Percentiles rank a stretch among this genome's conserved stretches.
phyloP scores from a whole-genome alignment of 2,888 invertebrate genomes.

The Rutpela maculata region DNA sequence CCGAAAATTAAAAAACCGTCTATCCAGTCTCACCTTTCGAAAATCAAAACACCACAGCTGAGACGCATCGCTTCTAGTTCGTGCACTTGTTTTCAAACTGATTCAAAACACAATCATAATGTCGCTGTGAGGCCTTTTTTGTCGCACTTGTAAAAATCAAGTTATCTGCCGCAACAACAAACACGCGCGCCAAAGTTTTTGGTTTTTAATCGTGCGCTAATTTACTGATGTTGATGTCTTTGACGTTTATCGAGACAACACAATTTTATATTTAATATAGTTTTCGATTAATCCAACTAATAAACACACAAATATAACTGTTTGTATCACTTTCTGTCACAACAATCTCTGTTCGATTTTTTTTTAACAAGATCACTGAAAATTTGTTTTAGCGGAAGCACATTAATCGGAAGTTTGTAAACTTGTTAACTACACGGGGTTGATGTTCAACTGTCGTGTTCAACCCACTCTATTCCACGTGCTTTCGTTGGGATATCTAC shows the following conservation, averaged over 20 bases:
- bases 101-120: conserved; percentile 44
- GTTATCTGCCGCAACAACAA: conserved; percentile 1
- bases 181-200: conserved; percentile 21
- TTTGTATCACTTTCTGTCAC: conserved; percentile 19
- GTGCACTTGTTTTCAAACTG: conserved; percentile 28
- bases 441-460: conserved; percentile 50
- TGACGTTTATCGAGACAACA: not conserved
- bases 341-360: conserved; percentile 9
- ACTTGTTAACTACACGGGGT: conserved; percentile 48
- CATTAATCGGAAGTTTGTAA: conserved; percentile 54
- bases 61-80: conserved; percentile 40
- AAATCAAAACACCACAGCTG: conserved; percentile 44
- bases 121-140: not conserved
- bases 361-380: conserved; percentile 1
- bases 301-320: conserved; percentile 4
- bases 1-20: conserved; percentile 11
- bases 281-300: not conserved
- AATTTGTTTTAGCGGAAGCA: conserved; percentile 48
- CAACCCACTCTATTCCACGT: conserved; percentile 69
- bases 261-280: not conserved
- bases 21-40: conserved; percentile 44
- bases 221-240: not conserved
- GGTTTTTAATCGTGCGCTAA: not conserved
- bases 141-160: not conserved
- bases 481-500: conserved; percentile 77